These are phyloP conservation scores for Psylliodes chrysocephalus DNA, from an alignment of 2,888 invertebrate species.

Conservation along the genomic window DNA sequence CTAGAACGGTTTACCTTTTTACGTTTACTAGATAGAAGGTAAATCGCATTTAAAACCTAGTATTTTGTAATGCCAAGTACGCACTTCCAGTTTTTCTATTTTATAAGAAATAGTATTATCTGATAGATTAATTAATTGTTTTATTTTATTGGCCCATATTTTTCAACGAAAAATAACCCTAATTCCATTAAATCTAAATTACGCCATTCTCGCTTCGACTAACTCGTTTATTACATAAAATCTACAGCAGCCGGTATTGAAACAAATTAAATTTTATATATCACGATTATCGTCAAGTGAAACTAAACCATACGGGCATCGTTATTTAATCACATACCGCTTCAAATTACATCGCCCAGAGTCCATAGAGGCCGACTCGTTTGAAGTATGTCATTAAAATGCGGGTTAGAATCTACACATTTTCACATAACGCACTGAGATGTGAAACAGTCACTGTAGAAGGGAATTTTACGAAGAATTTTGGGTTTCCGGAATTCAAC, in stretches of 20 bases:
- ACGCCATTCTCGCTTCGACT: too few relatives aligned
- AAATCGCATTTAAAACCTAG: too few relatives aligned
- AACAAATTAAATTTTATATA: neutral
- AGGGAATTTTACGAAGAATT: neutral
- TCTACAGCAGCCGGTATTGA: neutral
- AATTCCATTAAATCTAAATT: too few relatives aligned
- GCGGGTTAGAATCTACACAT: constrained; percentile 11
- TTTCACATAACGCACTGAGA: neutral
- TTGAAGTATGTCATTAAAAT: neutral
- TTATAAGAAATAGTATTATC: too few relatives aligned
- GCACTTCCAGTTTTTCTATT: too few relatives aligned
- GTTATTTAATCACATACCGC: constrained; percentile 1
- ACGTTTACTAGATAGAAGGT: too few relatives aligned
- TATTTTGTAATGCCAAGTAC: too few relatives aligned
- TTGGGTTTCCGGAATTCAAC: neutral
- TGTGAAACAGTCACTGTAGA: neutral
- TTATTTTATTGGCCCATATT: too few relatives aligned
- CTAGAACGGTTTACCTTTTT: too few relatives aligned
- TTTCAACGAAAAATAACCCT: too few relatives aligned
- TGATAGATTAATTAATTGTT: too few relatives aligned
- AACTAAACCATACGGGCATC: constrained; percentile 1
- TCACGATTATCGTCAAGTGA: neutral
- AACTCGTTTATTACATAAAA: too few relatives aligned
- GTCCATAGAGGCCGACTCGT: neutral
- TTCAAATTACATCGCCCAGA: neutral